These are phyloP conservation scores for Smutsia temminckii DNA, from an alignment of 2,797 vertebrate species.

Conservation along the genomic window DNA sequence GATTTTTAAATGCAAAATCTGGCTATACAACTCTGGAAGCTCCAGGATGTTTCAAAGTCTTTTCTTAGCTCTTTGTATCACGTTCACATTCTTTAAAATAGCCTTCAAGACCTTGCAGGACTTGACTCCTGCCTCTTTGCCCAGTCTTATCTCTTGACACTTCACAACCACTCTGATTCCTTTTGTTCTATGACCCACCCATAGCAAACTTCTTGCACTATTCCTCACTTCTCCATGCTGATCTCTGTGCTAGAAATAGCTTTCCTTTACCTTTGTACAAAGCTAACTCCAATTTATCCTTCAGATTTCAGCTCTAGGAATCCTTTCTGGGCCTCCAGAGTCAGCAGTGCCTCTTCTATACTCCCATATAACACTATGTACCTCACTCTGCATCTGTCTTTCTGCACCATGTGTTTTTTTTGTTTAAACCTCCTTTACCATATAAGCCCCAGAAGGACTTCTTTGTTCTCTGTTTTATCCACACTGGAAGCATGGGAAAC, in stretches of 20 bases:
- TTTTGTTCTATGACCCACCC: background rate
- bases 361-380: fast-evolving
- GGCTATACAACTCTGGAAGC: background rate
- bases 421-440: background rate
- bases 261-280: background rate
- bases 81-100: background rate
- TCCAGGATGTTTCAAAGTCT: background rate
- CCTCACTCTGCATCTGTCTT: background rate
- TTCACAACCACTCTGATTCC: background rate
- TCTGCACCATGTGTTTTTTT: background rate
- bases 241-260: background rate
- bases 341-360: background rate
- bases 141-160: background rate
- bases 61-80: background rate
- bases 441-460: background rate
- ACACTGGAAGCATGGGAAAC: background rate
- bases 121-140: background rate
- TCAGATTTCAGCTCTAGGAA: background rate
- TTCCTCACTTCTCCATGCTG: background rate
- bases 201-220: background rate
- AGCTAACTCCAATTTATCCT: background rate
- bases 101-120: background rate
- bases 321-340: background rate
- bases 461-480: background rate
- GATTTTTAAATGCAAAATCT: background rate